These are phyloP conservation scores for Cynaeus angustus DNA, from an alignment of 2,888 invertebrate genomes.

Conservation along the genomic window DNA sequence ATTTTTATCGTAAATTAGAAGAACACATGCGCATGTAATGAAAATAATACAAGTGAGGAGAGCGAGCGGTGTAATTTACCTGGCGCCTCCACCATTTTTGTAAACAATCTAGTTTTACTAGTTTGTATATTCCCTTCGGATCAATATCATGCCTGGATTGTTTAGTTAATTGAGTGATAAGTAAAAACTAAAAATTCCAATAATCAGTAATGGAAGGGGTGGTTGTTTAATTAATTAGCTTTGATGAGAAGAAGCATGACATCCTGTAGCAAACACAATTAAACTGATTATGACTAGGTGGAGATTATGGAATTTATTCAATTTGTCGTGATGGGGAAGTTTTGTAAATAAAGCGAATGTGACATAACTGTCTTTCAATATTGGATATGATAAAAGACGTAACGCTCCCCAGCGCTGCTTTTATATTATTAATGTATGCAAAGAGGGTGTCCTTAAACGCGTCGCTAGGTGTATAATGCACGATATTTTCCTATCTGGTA, in stretches of 20 bases:
- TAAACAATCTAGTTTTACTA: slow-evolving; percentile 33
- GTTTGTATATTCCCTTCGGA: slow-evolving; percentile 8
- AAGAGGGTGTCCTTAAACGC: slow-evolving; percentile 27
- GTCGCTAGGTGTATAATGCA: slow-evolving; percentile 25
- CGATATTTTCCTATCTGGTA: slow-evolving; percentile 18
- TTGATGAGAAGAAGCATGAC: slow-evolving; percentile 20
- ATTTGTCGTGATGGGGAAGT: slow-evolving; percentile 31
- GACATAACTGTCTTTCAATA: slow-evolving; percentile 29
- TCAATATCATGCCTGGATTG: slow-evolving; percentile 6
- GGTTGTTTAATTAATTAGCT: slow-evolving; percentile 31
- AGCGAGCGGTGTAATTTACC: slow-evolving; percentile 24
- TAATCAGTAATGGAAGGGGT: slow-evolving; percentile 3
- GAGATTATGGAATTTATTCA: slow-evolving; percentile 28
- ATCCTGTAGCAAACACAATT: slow-evolving; percentile 28
- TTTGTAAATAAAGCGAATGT: slow-evolving; percentile 33
- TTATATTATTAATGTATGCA: slow-evolving; percentile 40
- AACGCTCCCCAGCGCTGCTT: slow-evolving; percentile 23
- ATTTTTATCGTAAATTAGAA: slow-evolving; percentile 15
- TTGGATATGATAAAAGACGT: slow-evolving; percentile 31
- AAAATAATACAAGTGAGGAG: slow-evolving; percentile 6
- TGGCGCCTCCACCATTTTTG: slow-evolving; percentile 43
- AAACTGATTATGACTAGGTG: slow-evolving; percentile 27
- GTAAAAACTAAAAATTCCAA: slow-evolving; percentile 12
- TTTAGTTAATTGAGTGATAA: slow-evolving; percentile 25
- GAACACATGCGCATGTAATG: slow-evolving; percentile 24